These are phyloP conservation scores for Cryptosula pallasiana DNA, from an alignment of 2,888 invertebrate genomes.

Conservation along the genomic window DNA sequence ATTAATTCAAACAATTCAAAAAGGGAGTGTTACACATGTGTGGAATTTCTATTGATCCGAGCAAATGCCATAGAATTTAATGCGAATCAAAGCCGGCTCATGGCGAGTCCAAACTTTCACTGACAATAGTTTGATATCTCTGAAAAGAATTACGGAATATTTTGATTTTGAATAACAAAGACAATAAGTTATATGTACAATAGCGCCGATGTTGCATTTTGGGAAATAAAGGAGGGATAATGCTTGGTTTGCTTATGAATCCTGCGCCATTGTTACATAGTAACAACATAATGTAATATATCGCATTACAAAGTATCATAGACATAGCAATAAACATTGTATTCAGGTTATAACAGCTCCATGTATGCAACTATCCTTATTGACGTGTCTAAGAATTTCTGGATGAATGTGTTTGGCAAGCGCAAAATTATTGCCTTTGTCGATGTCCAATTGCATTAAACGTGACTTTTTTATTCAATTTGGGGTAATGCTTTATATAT, in stretches of 20 bases:
- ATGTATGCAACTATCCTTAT: no score
- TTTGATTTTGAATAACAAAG: constrained; percentile 19
- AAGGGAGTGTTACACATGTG: not conserved
- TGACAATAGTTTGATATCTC: not conserved
- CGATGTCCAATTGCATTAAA: not conserved
- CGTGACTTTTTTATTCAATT: constrained; percentile 2
- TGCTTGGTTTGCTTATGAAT: not conserved
- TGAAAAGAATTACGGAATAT: constrained; percentile 22
- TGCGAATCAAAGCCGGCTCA: not conserved
- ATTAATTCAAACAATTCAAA: not conserved
- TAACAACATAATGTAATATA: not conserved
- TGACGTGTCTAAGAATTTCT: not conserved
- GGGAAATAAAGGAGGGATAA: not conserved
- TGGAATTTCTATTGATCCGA: not conserved
- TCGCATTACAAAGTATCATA: constrained; percentile 3
- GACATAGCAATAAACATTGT: not conserved
- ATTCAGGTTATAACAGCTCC: not conserved
- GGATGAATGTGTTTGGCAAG: not conserved
- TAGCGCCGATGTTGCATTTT: not conserved
- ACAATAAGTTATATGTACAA: not conserved
- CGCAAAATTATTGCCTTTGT: constrained; percentile 12
- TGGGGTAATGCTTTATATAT: not conserved
- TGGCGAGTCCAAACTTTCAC: not conserved
- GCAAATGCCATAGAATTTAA: not conserved
- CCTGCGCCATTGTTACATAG: not conserved